Evolutionary conservation across 23 tunicate genomes (phyloP).

Genomic region (Ascidia mentula): DNA sequence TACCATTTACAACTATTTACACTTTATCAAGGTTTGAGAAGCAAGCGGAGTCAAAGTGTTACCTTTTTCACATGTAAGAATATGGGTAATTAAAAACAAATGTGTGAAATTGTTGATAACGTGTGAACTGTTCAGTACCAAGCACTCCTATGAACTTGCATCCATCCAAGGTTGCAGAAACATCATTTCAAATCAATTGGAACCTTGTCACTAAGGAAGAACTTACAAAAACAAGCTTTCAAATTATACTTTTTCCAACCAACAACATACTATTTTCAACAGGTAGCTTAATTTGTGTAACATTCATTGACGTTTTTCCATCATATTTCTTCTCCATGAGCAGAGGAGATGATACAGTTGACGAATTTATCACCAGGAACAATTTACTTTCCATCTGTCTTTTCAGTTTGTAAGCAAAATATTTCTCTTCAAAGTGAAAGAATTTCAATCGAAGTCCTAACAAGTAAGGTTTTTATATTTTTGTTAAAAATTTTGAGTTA

Average conservation of each 20-base stretch:
- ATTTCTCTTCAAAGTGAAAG: not conserved
- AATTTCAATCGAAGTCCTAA: not conserved
- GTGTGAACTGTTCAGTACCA: slow-evolving; percentile 51
- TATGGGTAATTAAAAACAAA: not conserved
- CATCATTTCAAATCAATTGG: slow-evolving; percentile 33
- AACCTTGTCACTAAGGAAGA: not conserved
- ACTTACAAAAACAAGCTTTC: not conserved
- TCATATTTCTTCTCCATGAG: not conserved
- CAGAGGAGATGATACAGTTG: slow-evolving; percentile 12
- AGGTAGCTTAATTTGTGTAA: not conserved
- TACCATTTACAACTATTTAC: slow-evolving; percentile 59
- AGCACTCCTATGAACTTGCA: slow-evolving; percentile 16
- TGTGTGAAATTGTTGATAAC: not conserved
- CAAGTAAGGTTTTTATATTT: not conserved
- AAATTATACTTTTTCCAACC: not conserved
- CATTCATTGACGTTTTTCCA: not conserved
- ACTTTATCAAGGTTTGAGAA: slow-evolving; percentile 26
- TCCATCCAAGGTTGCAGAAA: slow-evolving; percentile 27
- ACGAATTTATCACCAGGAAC: slow-evolving; percentile 46
- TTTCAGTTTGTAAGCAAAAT: slow-evolving; percentile 18
- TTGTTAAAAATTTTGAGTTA: too few relatives aligned
- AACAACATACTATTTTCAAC: not conserved
- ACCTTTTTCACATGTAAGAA: slow-evolving; percentile 59
- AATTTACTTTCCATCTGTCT: slow-evolving; percentile 31
- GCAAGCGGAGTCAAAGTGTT: slow-evolving; percentile 33